Percentiles rank a stretch among this genome's conserved stretches.
Conservation (phyloP, 2,113 vertebrate genomes). For the Talpa occidentalis region DNA sequence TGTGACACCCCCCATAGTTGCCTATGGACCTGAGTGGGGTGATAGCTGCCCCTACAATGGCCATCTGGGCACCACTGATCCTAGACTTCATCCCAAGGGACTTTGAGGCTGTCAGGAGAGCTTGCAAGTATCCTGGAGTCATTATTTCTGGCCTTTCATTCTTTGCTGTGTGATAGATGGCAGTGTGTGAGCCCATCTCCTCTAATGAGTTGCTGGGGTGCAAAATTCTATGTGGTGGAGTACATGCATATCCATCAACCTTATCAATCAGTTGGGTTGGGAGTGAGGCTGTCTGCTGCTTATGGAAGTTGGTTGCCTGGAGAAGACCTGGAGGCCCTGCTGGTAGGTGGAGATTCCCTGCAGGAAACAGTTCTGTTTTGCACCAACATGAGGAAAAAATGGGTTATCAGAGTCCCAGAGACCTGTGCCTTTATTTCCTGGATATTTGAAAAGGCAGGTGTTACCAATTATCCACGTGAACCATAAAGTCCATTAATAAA, state of each 20-base stretch:
- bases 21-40: neutral
- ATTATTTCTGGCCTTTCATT: neutral
- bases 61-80: neutral
- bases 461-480: neutral
- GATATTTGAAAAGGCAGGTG: constrained; percentile 45
- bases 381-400: neutral
- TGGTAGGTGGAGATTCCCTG: neutral
- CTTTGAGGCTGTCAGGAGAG: neutral
- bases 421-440: neutral
- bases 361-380: neutral
- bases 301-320: neutral
- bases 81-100: neutral
- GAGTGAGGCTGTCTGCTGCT: neutral
- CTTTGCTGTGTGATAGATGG: neutral
- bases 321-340: neutral
- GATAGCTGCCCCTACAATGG: neutral
- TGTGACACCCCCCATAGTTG: neutral
- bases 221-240: neutral
- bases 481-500: constrained; percentile 39
- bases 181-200: neutral
- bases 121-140: neutral
- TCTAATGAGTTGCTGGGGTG: neutral
- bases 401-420: neutral
- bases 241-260: neutral
- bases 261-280: neutral